These are phyloP conservation scores for Todiramphus chloris DNA, from an alignment of 2,113 vertebrate genomes.

Conservation along the genomic window DNA sequence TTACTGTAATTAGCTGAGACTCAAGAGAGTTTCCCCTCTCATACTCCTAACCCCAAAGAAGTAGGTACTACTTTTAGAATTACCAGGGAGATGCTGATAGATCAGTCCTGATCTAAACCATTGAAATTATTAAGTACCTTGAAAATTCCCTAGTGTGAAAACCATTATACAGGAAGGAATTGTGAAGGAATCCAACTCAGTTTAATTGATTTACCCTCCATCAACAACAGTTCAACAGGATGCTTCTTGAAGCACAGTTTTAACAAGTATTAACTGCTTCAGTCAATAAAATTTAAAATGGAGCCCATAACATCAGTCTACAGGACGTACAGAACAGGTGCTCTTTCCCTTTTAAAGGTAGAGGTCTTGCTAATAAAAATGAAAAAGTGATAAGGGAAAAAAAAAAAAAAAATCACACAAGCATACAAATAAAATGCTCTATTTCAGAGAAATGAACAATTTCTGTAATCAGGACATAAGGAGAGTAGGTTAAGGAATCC, in stretches of 20 bases:
- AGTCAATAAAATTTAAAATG: not conserved
- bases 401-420: not conserved
- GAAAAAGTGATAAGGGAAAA: not conserved
- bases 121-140: not conserved
- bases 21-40: not conserved
- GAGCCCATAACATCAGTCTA: not conserved
- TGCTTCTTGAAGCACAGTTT: not conserved
- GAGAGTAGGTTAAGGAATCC: not conserved
- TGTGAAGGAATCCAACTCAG: not conserved
- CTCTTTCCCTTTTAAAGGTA: not conserved
- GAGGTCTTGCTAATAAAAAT: not conserved
- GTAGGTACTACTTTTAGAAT: not conserved
- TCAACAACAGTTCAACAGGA: not conserved
- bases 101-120: not conserved
- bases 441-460: not conserved
- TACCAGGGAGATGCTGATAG: not conserved
- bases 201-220: not conserved
- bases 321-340: constrained; percentile 42
- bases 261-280: not conserved
- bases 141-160: not conserved
- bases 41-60: not conserved
- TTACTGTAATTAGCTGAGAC: not conserved
- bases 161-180: not conserved
- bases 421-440: not conserved
- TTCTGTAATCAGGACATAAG: not conserved